Evolutionary conservation across 2,797 vertebrate species (phyloP), one percentile per base, ranked within the genome.

Genomic region (Zalophus californianus): DNA sequence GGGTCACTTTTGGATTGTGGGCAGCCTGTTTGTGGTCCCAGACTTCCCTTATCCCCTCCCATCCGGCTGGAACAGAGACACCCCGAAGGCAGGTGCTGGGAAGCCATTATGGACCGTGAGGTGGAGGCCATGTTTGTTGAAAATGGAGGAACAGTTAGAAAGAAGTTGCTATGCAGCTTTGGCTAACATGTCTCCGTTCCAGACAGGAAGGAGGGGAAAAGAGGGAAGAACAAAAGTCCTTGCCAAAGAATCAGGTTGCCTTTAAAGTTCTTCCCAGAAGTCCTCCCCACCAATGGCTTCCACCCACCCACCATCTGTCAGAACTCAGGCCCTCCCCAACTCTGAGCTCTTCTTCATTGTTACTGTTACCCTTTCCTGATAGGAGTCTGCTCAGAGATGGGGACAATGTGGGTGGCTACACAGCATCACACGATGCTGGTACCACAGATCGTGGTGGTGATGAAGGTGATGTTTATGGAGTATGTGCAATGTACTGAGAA

Each of bases 361-460:
- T 27, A 4, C 41, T 5, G 29, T n/a, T 14, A 23, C n/a, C 7
- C 2, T 93, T 72, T 48, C 18, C 38, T 7, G 77, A 23, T 9
- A 29, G 64, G 3, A 60, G 13, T 35, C 29, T n/a, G 64, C 64
- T 62, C 50, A 66, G 75, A 91, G 56, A 29, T 8, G 5, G 52
- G 20, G 44, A 7, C 7, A 1, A 0, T 13, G n/a, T 3, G 4
- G 0, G 27, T 2, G 2, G 38, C 20, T 14, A 56, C 72, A 58
- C 35, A 54, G 35, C 48, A 41, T 54, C 20, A 5, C 21, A 2
- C 4, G 38, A 32, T 1, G 0, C 15, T 0, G 0, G 38, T 32
- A 4, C 64, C 25, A 11, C 20, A 13, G 27, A 4, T 38, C 15
- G 0, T 0, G 27, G 1, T 9, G 11, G 7, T 0, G 44, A 0